phyloP scores from a whole-genome alignment of 2,888 invertebrate species.

The Drosophila neonasuta region DNA sequence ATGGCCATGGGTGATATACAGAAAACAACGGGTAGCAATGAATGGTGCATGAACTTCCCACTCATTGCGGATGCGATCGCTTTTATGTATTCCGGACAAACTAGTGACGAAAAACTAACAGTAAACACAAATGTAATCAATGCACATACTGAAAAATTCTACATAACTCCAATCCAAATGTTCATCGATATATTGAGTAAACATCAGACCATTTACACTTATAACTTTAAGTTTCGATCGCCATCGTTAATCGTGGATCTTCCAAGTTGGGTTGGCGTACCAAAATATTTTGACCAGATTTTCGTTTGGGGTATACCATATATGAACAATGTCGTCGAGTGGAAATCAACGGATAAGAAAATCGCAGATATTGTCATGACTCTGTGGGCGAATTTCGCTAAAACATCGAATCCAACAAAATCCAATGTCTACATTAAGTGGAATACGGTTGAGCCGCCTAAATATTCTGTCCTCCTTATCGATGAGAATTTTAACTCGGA shows the following conservation, averaged over 20 bases:
- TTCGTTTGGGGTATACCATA: slow-evolving; percentile 92
- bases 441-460: slow-evolving; percentile 87
- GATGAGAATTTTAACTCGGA: slow-evolving; percentile 91
- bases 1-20: slow-evolving; percentile 85
- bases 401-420: slow-evolving; percentile 88
- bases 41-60: slow-evolving; percentile 86
- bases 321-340: slow-evolving; percentile 86
- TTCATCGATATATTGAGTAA: slow-evolving; percentile 86
- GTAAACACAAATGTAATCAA: slow-evolving; percentile 87
- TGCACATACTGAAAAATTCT: slow-evolving; percentile 89
- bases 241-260: slow-evolving; percentile 86
- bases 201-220: slow-evolving; percentile 85
- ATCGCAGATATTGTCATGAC: slow-evolving; percentile 91
- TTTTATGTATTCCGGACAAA: slow-evolving; percentile 88
- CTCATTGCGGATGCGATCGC: slow-evolving; percentile 88
- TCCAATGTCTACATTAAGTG: slow-evolving; percentile 89
- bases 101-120: slow-evolving; percentile 84
- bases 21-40: slow-evolving; percentile 83
- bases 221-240: slow-evolving; percentile 90
- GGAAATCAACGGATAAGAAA: slow-evolving; percentile 90
- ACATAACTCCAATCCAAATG: slow-evolving; percentile 87
- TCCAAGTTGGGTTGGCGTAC: slow-evolving; percentile 90
- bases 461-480: slow-evolving; percentile 88
- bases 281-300: slow-evolving; percentile 91
- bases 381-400: slow-evolving; percentile 90